These are phyloP conservation scores for Tyrannus savana DNA, from an alignment of 2,113 vertebrate species.

Conservation along the genomic window DNA sequence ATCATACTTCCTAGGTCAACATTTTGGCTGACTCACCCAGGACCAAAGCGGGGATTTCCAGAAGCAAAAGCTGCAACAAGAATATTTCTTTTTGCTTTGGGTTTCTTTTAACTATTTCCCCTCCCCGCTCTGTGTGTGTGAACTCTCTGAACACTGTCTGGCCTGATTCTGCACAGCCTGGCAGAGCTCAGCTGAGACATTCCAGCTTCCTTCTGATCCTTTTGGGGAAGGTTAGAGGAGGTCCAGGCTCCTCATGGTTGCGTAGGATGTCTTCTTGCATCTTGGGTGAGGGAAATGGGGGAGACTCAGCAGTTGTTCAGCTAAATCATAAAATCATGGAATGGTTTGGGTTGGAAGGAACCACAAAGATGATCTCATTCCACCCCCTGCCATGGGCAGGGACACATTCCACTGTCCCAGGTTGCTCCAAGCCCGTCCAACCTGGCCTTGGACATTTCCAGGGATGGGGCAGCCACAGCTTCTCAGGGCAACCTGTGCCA, in stretches of 20 bases:
- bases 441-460: not conserved
- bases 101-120: accelerated
- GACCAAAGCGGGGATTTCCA: not conserved
- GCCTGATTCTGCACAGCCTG: not conserved
- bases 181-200: not conserved
- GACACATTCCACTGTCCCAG: accelerated
- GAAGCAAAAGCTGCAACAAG: not conserved
- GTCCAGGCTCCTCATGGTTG: not conserved
- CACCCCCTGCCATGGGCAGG: not conserved
- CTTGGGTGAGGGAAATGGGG: not conserved
- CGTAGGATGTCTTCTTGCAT: accelerated
- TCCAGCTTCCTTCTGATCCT: not conserved
- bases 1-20: conserved; percentile 22
- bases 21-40: not conserved
- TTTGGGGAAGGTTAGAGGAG: not conserved
- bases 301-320: not conserved
- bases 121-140: accelerated
- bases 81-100: not conserved
- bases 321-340: not conserved
- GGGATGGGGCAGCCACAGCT: not conserved
- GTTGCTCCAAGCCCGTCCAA: accelerated
- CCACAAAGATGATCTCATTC: not conserved
- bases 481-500: not conserved
- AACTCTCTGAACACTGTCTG: not conserved
- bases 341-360: not conserved